Conservation (phyloP, 92 coral and sea anemone species). For the Montipora capitata region DNA sequence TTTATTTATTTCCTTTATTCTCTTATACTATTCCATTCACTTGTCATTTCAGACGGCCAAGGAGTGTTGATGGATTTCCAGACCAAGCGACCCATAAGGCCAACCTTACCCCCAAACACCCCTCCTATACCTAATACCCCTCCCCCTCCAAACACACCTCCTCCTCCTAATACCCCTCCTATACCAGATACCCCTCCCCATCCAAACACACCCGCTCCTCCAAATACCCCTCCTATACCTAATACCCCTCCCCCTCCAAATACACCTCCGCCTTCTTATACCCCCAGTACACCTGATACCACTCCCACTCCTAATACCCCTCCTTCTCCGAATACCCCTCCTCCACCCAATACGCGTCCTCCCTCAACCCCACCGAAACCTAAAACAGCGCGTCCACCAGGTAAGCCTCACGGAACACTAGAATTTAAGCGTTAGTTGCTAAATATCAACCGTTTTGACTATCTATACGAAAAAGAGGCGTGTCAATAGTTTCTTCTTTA, state of each 20-base stretch:
- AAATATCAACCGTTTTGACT: no score
- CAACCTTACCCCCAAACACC: constrained; percentile 56
- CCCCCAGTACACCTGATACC: constrained; percentile 69
- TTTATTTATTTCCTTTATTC: no score
- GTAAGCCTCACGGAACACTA: constrained; percentile 1
- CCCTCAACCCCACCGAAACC: constrained; percentile 65
- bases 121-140: constrained; percentile 49
- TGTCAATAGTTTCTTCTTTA: no score
- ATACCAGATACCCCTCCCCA: constrained; percentile 62
- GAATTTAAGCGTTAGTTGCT: not conserved
- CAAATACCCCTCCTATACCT: constrained; percentile 72
- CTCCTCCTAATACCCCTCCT: constrained; percentile 46
- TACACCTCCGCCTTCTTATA: constrained; percentile 77
- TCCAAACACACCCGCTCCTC: constrained; percentile 77
- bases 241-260: constrained; percentile 70
- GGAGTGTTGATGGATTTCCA: constrained; percentile 88
- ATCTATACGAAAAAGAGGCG: no score
- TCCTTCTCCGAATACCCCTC: constrained; percentile 79
- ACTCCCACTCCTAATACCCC: constrained; percentile 77
- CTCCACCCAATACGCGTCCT: constrained; percentile 69
- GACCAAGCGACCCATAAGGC: constrained; percentile 85
- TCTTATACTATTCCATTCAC: not conserved
- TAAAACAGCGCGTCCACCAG: constrained; percentile 52
- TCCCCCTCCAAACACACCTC: constrained; percentile 46
- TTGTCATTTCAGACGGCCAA: constrained; percentile 71